These are phyloP conservation scores for Embidobia sp. DNA, from an alignment of 2,888 invertebrate genomes.

Conservation along the genomic window DNA sequence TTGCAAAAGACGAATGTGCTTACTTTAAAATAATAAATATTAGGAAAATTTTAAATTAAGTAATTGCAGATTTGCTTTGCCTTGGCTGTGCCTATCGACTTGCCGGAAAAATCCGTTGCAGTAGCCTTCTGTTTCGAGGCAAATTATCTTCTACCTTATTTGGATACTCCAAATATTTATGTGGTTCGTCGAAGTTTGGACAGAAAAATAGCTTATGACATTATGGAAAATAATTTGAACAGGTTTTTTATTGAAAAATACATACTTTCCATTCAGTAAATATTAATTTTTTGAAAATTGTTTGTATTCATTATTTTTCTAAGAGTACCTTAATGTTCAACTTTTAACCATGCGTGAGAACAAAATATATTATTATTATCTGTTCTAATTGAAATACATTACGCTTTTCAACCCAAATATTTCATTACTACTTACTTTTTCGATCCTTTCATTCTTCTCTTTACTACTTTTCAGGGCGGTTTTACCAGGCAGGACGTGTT, in stretches of 20 bases:
- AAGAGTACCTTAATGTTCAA: too few relatives aligned
- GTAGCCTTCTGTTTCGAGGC: conserved; percentile 89
- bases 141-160: conserved; percentile 85
- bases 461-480: conserved; percentile 83
- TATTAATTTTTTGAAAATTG: not conserved
- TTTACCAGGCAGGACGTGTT: conserved; percentile 84
- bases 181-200: conserved; percentile 81
- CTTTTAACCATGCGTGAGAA: too few relatives aligned
- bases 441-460: too few relatives aligned
- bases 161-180: too few relatives aligned
- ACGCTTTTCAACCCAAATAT: conserved; percentile 6
- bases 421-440: too few relatives aligned
- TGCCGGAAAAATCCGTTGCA: conserved; percentile 87
- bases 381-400: conserved; percentile 7
- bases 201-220: conserved; percentile 83
- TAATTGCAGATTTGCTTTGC: conserved; percentile 86
- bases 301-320: too few relatives aligned
- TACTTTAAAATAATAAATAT: conserved; percentile 11
- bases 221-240: conserved; percentile 83
- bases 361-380: too few relatives aligned
- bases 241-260: conserved; percentile 82
- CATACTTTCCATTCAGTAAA: too few relatives aligned
- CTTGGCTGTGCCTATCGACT: conserved; percentile 87
- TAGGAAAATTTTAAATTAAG: conserved; percentile 26
- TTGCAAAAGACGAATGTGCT: too few relatives aligned